A percentile compares a stretch with the other conserved stretches of the same genome.
Evolutionary conservation across 2,888 invertebrate genomes (phyloP).

Genomic region (Esperia sulphurella): DNA sequence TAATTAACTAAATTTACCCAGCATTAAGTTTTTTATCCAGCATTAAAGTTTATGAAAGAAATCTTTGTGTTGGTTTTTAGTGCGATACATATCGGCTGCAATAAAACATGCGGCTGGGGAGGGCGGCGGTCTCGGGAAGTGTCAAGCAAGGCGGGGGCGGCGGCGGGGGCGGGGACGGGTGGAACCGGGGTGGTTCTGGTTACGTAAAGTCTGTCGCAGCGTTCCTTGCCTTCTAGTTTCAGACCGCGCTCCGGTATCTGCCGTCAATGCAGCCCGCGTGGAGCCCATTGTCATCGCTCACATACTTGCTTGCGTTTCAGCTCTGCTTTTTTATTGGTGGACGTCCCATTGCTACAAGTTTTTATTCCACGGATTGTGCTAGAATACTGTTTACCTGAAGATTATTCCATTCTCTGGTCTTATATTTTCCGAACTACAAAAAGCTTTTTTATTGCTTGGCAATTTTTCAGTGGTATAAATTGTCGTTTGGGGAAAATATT

Average conservation of each 20-base stretch:
- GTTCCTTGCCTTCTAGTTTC: constrained; percentile 18
- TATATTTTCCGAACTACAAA: not conserved
- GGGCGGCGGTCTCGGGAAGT: constrained; percentile 45
- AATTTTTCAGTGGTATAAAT: not conserved
- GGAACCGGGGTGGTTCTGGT: constrained; percentile 28
- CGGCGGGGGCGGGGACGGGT: constrained; percentile 30
- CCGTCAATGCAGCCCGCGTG: constrained; percentile 34
- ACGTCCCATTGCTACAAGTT: constrained; percentile 18
- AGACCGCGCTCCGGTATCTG: constrained; percentile 19
- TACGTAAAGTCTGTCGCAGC: constrained; percentile 57
- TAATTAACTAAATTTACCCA: too few relatives aligned
- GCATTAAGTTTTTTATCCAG: too few relatives aligned
- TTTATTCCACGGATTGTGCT: constrained; percentile 28
- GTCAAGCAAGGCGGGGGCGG: constrained; percentile 24
- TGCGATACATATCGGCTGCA: constrained; percentile 10
- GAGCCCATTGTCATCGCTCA: constrained; percentile 41
- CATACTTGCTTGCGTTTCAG: constrained; percentile 44
- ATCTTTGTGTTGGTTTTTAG: not conserved
- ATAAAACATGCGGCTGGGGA: constrained; percentile 16
- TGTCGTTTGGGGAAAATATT: not conserved
- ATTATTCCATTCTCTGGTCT: not conserved
- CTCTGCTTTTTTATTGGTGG: constrained; percentile 15
- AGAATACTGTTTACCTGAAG: not conserved
- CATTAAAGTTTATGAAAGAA: not conserved
- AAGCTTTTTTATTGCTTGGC: not conserved